phyloP scores from a whole-genome alignment of 1,140 invertebrate species.

The Drosophila sechellia region DNA sequence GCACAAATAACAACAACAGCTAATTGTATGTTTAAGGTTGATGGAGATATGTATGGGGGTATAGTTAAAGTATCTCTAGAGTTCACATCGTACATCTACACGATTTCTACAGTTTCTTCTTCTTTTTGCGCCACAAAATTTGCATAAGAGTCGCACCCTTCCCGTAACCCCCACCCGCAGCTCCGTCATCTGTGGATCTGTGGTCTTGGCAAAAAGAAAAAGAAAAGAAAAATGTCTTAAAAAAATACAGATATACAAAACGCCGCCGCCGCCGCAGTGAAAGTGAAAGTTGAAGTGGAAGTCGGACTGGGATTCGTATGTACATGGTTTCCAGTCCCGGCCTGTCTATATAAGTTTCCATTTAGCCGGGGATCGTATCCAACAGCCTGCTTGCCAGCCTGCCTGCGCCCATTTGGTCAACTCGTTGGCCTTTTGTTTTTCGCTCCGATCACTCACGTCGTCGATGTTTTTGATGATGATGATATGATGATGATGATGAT shows the following conservation, averaged over 20 bases:
- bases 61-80: constrained; percentile 21
- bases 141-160: constrained; percentile 63
- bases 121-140: constrained; percentile 69
- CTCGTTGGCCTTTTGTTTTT: constrained; percentile 53
- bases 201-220: constrained; percentile 77
- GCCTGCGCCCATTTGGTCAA: constrained; percentile 37
- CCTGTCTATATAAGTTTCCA: constrained; percentile 34
- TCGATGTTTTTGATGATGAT: not conserved
- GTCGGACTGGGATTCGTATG: constrained; percentile 32
- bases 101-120: constrained; percentile 69
- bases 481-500: constrained; percentile 18
- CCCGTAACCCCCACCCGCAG: constrained; percentile 24
- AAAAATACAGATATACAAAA: constrained; percentile 45
- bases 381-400: constrained; percentile 6
- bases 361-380: constrained; percentile 29
- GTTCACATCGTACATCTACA: constrained; percentile 29
- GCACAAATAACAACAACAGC: constrained; percentile 74
- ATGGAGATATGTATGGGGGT: constrained; percentile 13
- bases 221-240: constrained; percentile 46
- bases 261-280: constrained; percentile 55
- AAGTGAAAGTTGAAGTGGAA: constrained; percentile 76
- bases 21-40: constrained; percentile 31
- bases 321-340: constrained; percentile 53
- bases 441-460: constrained; percentile 10
- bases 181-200: constrained; percentile 35